Percentiles rank a stretch among this genome's conserved stretches.
Evolutionary conservation across 2,113 vertebrate species (phyloP).

Genomic region (Oreotrochilus melanogaster): DNA sequence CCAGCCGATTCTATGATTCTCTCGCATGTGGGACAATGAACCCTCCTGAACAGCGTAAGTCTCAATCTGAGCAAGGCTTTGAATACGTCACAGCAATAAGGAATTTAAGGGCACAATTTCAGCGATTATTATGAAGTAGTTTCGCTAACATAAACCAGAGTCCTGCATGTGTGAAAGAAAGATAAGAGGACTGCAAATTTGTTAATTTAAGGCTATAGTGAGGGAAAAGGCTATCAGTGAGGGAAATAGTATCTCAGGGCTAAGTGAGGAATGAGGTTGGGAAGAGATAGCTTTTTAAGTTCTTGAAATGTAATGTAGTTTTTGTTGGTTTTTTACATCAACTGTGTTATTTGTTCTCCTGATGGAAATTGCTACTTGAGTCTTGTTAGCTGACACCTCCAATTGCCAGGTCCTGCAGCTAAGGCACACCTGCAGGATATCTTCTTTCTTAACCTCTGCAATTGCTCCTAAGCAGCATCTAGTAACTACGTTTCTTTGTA

Average conservation of each 20-base stretch:
- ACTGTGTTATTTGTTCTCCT: not conserved
- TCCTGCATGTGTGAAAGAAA: not conserved
- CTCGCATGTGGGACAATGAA: not conserved
- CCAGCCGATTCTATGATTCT: too few relatives aligned
- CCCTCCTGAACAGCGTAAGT: not conserved
- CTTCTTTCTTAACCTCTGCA: conserved; percentile 36
- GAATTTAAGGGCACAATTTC: not conserved
- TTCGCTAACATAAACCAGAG: not conserved
- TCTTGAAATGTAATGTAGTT: not conserved
- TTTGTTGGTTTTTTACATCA: not conserved
- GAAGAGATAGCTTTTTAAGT: not conserved
- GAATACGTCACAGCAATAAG: not conserved
- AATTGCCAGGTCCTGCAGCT: conserved; percentile 15
- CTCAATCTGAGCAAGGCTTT: not conserved
- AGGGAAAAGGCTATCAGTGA: too few relatives aligned
- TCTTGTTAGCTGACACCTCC: not conserved
- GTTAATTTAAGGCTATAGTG: not conserved
- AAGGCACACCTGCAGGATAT: not conserved
- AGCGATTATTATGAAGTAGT: not conserved
- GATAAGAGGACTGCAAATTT: not conserved
- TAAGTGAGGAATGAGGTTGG: not conserved
- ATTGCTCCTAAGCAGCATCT: conserved; percentile 34
- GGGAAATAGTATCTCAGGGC: not conserved
- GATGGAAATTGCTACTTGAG: not conserved
- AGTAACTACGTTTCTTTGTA: conserved; percentile 17